Base-by-base conservation (phyloP, 30 jellyfish, hydroid and myxozoan genomes). In the Phacellophora camtschatica region DNA sequence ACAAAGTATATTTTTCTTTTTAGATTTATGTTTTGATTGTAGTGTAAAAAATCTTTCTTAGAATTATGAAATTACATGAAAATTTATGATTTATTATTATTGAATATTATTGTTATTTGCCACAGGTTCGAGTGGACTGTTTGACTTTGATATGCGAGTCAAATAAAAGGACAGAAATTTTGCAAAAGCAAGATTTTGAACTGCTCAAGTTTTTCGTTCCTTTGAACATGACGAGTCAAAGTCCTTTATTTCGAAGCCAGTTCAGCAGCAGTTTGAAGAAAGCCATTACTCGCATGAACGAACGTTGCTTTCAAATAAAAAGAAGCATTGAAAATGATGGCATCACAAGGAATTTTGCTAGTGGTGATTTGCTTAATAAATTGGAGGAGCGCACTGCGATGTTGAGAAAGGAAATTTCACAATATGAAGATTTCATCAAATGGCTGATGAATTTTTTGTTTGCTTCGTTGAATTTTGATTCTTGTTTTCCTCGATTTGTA, bases 221-320 rank as follows among this genome's bases (percentile, higher is more conserved):
- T 2, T 49, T 71, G 62, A 90, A 90, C 78, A 83, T 84, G 95
- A 90, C 92, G 7, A 72, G 71, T 45, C 96, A 90, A 62, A 85
- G 87, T 59, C 90, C 98, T 46, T 56, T 72, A 15, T 83, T 81
- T 74, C 83, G 98, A 34, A 86, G 84, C 32, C 98, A 78, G 33
- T 42, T 82, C 27, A 78, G 71, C 6, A 35, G 77, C 28, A 23
- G 86, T 31, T 32, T 84, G 35, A 83, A 78, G 82, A 84, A 83
- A 62, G 83, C 87, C 15, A 71, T 78, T 31, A 46, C 72, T 18
- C 84, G 98, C 6, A 77, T 90, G n/a, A 18, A 22, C 0, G 95
- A 84, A 7, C 65, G 66, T 4, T 50, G 78, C 53, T 58, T 35
- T 34, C 74, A 75, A 24, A 41, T 70, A 0, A 36, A 19, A 10